A percentile compares a stretch with the other conserved stretches of the same genome.
These are phyloP conservation scores for Microtus richardsoni DNA, from an alignment of 2,113 vertebrate genomes.

Conservation along the genomic window DNA sequence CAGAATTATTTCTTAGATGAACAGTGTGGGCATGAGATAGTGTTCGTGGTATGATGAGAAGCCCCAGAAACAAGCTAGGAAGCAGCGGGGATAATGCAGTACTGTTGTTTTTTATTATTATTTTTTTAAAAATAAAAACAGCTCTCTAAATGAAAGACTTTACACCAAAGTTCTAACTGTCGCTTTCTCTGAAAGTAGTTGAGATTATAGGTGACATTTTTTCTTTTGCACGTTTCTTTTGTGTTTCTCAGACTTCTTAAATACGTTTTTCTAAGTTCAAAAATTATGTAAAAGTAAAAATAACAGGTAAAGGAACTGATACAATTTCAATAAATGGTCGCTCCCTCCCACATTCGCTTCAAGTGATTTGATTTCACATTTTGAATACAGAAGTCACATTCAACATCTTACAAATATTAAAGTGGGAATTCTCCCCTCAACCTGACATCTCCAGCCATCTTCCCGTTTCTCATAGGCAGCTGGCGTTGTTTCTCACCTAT, in stretches of 20 bases:
- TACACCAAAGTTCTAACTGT: neutral
- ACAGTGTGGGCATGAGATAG: neutral
- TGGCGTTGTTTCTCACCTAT: neutral
- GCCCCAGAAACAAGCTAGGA: neutral
- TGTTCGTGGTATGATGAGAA: neutral
- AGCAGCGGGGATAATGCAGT: neutral
- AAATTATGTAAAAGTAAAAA: constrained; percentile 23
- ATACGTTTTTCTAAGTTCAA: neutral
- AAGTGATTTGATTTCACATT: constrained; percentile 30
- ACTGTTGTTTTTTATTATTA: neutral
- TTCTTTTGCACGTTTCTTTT: neutral
- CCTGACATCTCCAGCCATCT: neutral
- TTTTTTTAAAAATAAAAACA: neutral
- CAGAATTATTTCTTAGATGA: neutral
- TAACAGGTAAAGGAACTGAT: neutral
- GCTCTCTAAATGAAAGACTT: neutral
- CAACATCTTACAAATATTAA: neutral
- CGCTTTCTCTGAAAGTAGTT: neutral
- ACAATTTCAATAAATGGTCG: neutral
- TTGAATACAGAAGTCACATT: constrained; percentile 42
- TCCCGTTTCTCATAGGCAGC: neutral
- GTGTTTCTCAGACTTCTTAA: constrained; percentile 14
- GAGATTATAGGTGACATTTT: constrained; percentile 27
- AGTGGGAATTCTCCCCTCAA: neutral
- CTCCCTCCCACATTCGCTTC: constrained; percentile 6